phyloP scores from a whole-genome alignment of 2,113 vertebrate species.

The Terrapene triunguis region DNA sequence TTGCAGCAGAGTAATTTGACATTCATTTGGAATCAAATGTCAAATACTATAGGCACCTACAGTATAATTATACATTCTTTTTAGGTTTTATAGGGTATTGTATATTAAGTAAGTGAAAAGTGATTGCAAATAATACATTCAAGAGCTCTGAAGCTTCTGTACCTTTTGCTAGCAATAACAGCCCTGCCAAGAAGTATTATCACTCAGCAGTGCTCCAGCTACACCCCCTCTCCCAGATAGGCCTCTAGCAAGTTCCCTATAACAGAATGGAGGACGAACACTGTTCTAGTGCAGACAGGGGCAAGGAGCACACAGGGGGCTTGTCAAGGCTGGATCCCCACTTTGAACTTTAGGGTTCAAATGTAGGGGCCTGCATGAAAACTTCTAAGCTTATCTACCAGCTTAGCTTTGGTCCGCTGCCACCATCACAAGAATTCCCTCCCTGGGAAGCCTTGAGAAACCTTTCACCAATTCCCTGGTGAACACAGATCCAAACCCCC shows the following conservation, averaged over 20 bases:
- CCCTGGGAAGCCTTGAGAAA: no score
- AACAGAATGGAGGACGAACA: background rate
- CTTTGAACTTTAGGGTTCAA: no score
- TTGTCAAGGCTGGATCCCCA: no score
- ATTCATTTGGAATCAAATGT: conserved; percentile 50
- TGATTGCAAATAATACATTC: conserved; percentile 39
- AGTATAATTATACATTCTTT: conserved; percentile 34
- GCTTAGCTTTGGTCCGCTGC: no score
- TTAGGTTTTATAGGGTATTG: background rate
- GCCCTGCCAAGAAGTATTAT: conserved; percentile 27
- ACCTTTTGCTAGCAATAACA: background rate
- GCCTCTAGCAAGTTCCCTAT: background rate
- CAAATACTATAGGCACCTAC: conserved; percentile 20
- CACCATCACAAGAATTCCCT: no score
- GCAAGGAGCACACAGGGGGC: background rate
- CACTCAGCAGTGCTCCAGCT: background rate
- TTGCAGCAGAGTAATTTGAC: conserved; percentile 35
- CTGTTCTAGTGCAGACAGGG: background rate
- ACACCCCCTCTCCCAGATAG: background rate
- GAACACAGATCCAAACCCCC: no score
- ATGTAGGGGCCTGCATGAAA: no score
- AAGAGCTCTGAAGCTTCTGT: conserved; percentile 23
- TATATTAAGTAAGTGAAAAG: background rate
- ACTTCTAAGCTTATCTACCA: no score
- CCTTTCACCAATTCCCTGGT: no score